phyloP scores from a whole-genome alignment of 2,888 invertebrate species.

The Girardia tigrina region DNA sequence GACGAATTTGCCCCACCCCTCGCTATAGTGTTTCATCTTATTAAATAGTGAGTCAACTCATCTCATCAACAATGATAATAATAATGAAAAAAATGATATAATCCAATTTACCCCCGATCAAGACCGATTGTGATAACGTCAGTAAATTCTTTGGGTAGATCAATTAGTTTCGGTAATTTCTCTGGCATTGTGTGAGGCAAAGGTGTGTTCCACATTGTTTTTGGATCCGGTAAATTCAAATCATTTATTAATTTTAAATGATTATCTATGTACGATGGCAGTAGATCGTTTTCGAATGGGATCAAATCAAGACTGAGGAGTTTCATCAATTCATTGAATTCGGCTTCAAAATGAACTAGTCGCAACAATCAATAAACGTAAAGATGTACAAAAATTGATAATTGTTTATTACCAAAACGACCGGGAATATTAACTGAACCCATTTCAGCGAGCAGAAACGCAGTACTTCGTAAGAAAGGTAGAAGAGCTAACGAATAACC shows the following conservation, averaged over 20 bases:
- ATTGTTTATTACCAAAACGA: background rate
- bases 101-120: background rate
- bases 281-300: background rate
- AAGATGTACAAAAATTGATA: background rate
- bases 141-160: background rate
- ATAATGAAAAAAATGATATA: background rate
- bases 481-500: background rate
- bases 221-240: background rate
- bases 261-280: background rate
- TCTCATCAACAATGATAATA: background rate
- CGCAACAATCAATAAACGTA: background rate
- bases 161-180: background rate
- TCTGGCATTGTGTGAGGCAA: background rate
- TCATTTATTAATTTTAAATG: background rate
- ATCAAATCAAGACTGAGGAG: background rate
- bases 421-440: background rate
- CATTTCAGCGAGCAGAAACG: background rate
- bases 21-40: no score
- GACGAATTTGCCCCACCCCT: no score
- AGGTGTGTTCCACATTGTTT: background rate
- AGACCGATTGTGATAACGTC: slow-evolving; percentile 13
- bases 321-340: background rate
- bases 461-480: background rate
- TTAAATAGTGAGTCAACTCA: no score
- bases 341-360: background rate